phyloP scores from a whole-genome alignment of 2,113 vertebrate genomes.

The Phrynocephalus versicolor region DNA sequence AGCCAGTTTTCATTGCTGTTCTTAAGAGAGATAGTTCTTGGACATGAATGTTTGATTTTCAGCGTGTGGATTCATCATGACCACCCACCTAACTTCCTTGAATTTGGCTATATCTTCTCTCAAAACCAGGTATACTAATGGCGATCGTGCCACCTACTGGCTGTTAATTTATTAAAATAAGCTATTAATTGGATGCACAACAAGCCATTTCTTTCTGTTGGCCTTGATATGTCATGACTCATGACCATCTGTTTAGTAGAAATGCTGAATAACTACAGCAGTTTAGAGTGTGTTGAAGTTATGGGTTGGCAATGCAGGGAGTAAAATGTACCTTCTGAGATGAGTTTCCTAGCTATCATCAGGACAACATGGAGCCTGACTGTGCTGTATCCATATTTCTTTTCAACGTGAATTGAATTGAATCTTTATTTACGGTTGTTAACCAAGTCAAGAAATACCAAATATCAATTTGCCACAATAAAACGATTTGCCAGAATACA shows the following conservation, averaged over 20 bases:
- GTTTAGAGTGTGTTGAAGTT: neutral
- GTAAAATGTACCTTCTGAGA: neutral
- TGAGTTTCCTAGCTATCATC: neutral
- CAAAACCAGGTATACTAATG: neutral
- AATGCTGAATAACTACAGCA: neutral
- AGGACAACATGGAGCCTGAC: neutral
- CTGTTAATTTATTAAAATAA: neutral
- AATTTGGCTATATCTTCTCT: neutral
- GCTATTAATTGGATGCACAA: too few relatives aligned
- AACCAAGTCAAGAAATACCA: too few relatives aligned
- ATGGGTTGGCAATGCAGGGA: neutral
- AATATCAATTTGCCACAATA: too few relatives aligned
- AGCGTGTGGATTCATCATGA: too few relatives aligned
- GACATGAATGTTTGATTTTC: too few relatives aligned
- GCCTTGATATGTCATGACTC: neutral
- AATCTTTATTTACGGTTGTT: too few relatives aligned
- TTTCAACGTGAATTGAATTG: too few relatives aligned
- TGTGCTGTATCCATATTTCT: too few relatives aligned
- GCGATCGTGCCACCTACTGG: neutral
- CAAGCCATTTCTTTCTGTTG: neutral
- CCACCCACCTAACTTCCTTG: too few relatives aligned
- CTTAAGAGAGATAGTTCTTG: neutral
- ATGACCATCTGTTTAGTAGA: neutral
- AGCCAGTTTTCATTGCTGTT: too few relatives aligned
- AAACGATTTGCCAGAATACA: too few relatives aligned